These are phyloP conservation scores for Muntiacus muntjak DNA, from an alignment of 2,113 vertebrate species.

Conservation along the genomic window DNA sequence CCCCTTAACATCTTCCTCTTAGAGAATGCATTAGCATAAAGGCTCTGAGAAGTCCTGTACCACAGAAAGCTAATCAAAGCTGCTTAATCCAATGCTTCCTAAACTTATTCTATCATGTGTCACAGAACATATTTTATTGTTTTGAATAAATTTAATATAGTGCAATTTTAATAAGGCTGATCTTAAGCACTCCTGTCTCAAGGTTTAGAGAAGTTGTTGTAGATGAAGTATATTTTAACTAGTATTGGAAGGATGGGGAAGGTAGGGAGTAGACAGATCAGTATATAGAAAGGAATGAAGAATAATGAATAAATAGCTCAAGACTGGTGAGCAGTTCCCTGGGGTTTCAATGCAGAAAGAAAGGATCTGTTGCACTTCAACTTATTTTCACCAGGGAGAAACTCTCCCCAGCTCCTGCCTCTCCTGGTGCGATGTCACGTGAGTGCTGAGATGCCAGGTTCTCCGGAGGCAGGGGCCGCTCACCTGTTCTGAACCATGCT, in stretches of 20 bases:
- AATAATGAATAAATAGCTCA: not conserved
- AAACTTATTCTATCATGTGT: not conserved
- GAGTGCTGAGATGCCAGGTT: accelerated
- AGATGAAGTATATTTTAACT: not conserved
- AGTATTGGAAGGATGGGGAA: not conserved
- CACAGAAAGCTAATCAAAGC: not conserved
- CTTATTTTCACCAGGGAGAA: not conserved
- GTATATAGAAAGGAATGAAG: not conserved
- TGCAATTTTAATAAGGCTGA: not conserved
- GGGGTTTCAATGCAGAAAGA: not conserved
- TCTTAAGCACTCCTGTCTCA: not conserved
- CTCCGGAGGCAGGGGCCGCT: not conserved
- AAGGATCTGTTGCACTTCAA: not conserved
- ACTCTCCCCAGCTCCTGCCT: no score
- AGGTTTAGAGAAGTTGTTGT: not conserved
- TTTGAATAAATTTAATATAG: not conserved
- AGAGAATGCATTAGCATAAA: not conserved
- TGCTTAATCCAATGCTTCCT: not conserved
- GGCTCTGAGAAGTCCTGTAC: not conserved
- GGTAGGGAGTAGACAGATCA: not conserved
- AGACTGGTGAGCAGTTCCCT: not conserved
- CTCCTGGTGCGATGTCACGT: accelerated
- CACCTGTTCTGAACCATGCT: constrained; percentile 99
- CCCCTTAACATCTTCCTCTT: not conserved
- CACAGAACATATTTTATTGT: not conserved